Evolutionary conservation across 2,888 invertebrate genomes (phyloP).

Genomic region (Tetranychus truncatus): DNA sequence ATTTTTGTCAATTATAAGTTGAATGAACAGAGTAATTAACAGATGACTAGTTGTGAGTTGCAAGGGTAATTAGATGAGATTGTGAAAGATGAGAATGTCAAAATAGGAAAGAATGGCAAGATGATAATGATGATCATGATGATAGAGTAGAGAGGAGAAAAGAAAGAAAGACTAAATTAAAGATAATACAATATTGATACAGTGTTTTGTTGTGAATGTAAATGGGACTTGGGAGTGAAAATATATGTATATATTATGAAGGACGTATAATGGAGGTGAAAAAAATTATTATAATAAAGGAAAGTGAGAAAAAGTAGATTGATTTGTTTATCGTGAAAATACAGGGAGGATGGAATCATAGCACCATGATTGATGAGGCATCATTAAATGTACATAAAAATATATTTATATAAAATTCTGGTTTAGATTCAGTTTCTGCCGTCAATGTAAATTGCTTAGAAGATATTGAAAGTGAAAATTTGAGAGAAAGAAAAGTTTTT

Average conservation of each 20-base stretch:
- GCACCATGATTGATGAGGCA: neutral
- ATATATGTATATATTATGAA: neutral
- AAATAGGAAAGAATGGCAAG: neutral
- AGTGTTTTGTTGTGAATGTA: neutral
- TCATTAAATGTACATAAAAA: neutral
- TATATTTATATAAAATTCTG: too few relatives aligned
- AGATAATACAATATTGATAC: neutral
- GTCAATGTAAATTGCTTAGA: neutral
- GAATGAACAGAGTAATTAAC: neutral
- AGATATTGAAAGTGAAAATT: neutral
- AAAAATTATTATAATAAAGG: neutral
- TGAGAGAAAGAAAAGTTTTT: neutral
- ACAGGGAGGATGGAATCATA: neutral
- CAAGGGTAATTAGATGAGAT: neutral
- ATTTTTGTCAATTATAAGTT: neutral
- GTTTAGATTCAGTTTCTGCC: neutral
- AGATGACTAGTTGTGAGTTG: neutral
- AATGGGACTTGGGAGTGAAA: neutral
- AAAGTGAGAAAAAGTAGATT: neutral
- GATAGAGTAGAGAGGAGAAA: neutral
- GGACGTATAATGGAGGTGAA: neutral
- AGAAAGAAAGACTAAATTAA: neutral
- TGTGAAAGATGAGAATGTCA: neutral
- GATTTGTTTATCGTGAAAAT: neutral
- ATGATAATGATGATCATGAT: neutral